Conservation (phyloP, 2,113 vertebrate species). For the Probosciger aterrimus region DNA sequence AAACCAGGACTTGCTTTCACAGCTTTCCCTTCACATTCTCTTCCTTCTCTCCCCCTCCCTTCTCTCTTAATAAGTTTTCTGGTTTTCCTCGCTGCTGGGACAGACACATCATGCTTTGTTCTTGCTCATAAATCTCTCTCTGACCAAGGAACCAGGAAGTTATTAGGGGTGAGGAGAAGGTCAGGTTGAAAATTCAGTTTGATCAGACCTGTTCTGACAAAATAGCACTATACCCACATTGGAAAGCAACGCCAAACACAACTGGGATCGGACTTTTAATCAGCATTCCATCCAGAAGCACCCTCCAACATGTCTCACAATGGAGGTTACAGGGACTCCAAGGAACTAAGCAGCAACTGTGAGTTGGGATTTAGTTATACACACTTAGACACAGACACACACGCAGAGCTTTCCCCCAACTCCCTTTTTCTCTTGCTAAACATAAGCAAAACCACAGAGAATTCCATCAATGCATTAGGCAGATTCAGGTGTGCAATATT, state of each 20-base stretch:
- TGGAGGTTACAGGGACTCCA: neutral
- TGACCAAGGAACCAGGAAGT: conserved; percentile 75
- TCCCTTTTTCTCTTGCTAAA: neutral
- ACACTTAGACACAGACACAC: neutral
- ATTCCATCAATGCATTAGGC: neutral
- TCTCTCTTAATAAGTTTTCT: conserved; percentile 61
- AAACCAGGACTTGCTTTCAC: neutral
- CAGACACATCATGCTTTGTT: conserved; percentile 74
- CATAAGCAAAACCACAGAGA: neutral
- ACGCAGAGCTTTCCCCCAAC: neutral
- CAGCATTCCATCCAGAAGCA: neutral
- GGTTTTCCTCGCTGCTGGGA: conserved; percentile 55
- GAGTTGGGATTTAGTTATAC: neutral
- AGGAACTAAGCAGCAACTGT: neutral
- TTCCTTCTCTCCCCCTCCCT: neutral
- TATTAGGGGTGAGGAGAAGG: conserved; percentile 74
- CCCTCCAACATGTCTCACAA: neutral
- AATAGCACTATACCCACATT: neutral
- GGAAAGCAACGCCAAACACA: neutral
- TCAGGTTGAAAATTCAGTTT: conserved; percentile 73
- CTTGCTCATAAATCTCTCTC: conserved; percentile 73
- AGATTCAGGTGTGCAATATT: neutral
- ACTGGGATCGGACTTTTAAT: neutral
- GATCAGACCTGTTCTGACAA: conserved; percentile 58
- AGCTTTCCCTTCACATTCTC: neutral